Percentiles rank a stretch among this genome's conserved stretches.
Evolutionary conservation across 2,113 vertebrate species (phyloP).

Genomic region (Phodopus roborovskii): DNA sequence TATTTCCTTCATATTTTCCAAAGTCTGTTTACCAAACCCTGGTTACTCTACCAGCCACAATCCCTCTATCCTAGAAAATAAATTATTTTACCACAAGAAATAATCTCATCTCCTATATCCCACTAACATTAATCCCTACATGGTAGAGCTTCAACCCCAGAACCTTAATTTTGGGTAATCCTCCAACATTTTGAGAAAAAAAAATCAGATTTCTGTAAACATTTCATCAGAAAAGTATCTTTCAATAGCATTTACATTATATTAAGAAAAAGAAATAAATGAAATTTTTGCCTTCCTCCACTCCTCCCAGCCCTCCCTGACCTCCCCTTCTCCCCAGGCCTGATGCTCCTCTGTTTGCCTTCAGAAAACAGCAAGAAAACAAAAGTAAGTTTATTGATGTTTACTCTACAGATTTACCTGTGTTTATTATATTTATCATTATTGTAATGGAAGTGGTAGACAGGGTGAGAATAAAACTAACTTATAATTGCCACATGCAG

Average conservation of each 20-base stretch:
- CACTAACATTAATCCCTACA: neutral
- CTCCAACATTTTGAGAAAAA: neutral
- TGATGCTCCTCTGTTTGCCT: neutral
- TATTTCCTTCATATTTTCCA: neutral
- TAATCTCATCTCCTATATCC: neutral
- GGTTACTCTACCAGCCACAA: neutral
- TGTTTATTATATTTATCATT: constrained; percentile 23
- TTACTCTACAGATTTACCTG: neutral
- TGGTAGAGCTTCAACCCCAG: neutral
- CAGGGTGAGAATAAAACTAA: neutral
- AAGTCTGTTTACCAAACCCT: neutral
- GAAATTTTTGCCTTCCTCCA: neutral
- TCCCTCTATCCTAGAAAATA: neutral
- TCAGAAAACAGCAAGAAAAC: neutral
- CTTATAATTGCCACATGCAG: neutral
- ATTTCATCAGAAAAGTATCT: neutral
- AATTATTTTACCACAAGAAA: neutral
- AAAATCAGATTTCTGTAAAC: neutral
- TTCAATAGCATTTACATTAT: neutral
- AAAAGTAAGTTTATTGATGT: constrained; percentile 20
- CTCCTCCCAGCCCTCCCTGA: neutral
- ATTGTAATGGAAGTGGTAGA: neutral
- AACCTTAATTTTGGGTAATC: constrained; percentile 17
- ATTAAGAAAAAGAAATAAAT: neutral
- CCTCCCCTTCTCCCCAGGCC: neutral